Conservation (phyloP, 2,113 vertebrate genomes). For the Ardeotis arabs region DNA sequence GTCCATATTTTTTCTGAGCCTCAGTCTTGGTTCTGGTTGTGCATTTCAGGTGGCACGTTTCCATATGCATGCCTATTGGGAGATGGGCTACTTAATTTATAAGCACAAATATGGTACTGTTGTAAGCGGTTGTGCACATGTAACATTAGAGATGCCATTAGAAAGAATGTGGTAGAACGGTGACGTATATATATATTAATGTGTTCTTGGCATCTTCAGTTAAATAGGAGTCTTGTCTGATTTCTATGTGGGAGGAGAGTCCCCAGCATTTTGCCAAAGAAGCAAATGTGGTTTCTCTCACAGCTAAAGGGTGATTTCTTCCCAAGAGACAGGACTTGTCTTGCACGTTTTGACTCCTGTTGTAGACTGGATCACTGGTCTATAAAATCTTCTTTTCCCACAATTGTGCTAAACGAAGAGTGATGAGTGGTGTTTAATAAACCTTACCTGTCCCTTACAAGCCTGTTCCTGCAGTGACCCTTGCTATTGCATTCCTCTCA, state of each 20-base stretch:
- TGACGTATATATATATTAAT: background rate
- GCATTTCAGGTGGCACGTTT: background rate
- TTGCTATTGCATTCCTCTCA: conserved; percentile 38
- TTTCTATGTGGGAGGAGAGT: conserved; percentile 1
- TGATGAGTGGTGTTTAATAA: conserved; percentile 58
- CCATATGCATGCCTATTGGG: fast-evolving
- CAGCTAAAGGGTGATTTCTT: conserved; percentile 41
- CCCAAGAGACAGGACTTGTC: conserved; percentile 50
- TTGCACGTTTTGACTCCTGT: conserved; percentile 36
- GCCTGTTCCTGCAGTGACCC: conserved; percentile 61
- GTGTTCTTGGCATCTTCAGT: background rate
- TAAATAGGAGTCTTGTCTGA: conserved; percentile 7
- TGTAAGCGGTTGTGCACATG: background rate
- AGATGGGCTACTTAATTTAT: background rate
- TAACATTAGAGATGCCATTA: background rate
- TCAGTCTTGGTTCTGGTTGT: background rate
- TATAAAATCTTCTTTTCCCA: conserved; percentile 56
- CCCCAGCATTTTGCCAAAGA: background rate
- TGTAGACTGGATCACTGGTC: conserved; percentile 42
- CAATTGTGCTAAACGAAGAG: conserved; percentile 27
- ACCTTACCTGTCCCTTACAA: conserved; percentile 37
- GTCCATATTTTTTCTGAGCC: background rate
- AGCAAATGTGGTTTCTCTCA: conserved; percentile 45
- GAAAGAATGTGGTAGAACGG: background rate
- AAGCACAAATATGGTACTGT: background rate